Conservation (phyloP, 1,140 invertebrate species). For the Mylabris phalerata region DNA sequence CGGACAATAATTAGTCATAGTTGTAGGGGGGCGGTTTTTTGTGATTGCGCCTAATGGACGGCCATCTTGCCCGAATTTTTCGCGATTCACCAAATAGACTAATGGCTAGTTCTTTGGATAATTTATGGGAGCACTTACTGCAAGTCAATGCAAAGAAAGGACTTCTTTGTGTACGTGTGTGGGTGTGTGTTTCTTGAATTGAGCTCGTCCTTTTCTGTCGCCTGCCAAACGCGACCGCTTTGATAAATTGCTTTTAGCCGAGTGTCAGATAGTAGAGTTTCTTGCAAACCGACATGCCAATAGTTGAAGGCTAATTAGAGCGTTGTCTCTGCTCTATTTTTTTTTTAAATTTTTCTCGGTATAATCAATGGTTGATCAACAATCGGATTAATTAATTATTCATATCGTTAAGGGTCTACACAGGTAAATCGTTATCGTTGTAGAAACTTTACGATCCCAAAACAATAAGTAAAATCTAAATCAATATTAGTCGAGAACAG, state of each 20-base stretch:
- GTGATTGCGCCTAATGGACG: neutral
- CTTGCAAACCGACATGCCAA: too few relatives aligned
- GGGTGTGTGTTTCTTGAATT: constrained; percentile 1
- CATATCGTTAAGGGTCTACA: constrained; percentile 12
- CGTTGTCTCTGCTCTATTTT: too few relatives aligned
- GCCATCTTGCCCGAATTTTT: constrained; percentile 11
- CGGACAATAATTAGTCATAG: constrained; percentile 40
- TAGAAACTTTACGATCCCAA: constrained; percentile 19
- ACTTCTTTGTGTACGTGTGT: neutral
- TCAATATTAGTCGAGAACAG: constrained; percentile 30
- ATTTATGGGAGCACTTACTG: constrained; percentile 34
- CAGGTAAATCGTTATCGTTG: constrained; percentile 13
- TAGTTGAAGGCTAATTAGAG: too few relatives aligned
- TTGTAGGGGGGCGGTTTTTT: constrained; percentile 22
- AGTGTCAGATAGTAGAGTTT: too few relatives aligned
- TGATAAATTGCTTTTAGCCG: constrained; percentile 21
- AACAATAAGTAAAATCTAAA: constrained; percentile 33
- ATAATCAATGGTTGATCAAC: too few relatives aligned
- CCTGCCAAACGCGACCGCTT: constrained; percentile 16
- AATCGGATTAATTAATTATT: constrained; percentile 13
- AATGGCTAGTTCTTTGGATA: constrained; percentile 37
- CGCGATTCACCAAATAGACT: constrained; percentile 33
- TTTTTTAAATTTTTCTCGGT: too few relatives aligned
- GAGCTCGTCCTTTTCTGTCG: constrained; percentile 22
- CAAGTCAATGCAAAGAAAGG: constrained; percentile 33